Percentiles rank a stretch among this genome's conserved stretches.
Conservation (phyloP, 1,140 invertebrate genomes). For the Mamestra configurata region DNA sequence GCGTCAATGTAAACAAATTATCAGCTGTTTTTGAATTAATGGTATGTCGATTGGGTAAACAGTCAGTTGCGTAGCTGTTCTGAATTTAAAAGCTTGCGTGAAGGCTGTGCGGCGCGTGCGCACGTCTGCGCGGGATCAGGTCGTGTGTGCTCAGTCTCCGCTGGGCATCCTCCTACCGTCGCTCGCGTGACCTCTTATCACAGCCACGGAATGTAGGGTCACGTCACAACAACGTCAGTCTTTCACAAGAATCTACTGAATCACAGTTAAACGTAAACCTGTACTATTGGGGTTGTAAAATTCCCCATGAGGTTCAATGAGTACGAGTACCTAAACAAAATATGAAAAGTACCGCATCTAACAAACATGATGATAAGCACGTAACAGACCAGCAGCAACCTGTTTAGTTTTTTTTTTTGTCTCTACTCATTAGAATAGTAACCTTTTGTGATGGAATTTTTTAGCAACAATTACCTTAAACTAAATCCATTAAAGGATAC, state of each 20-base stretch:
- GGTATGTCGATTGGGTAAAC: constrained; percentile 2
- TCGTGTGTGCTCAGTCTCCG: constrained; percentile 64
- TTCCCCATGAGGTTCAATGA: background rate
- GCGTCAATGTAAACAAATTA: constrained; percentile 74
- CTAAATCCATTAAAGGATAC: too few species aligned
- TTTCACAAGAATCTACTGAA: constrained; percentile 24
- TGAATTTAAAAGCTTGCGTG: constrained; percentile 19
- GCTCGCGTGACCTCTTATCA: constrained; percentile 81
- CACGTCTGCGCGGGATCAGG: constrained; percentile 61
- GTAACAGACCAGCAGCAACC: too few species aligned
- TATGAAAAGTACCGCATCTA: background rate
- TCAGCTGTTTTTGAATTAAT: constrained; percentile 48
- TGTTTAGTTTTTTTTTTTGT: background rate
- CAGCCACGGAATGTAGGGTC: constrained; percentile 8
- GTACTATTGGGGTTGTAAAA: too few species aligned
- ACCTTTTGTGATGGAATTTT: too few species aligned
- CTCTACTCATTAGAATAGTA: too few species aligned
- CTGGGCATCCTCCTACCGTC: constrained; percentile 33
- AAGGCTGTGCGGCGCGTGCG: constrained; percentile 69
- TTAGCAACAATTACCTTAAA: too few species aligned
- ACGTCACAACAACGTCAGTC: constrained; percentile 43
- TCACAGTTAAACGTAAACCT: constrained; percentile 28
- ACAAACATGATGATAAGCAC: background rate
- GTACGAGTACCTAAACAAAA: too few species aligned
- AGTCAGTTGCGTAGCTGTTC: background rate